Base-by-base conservation (phyloP, 2,888 invertebrate genomes). In the Micropterix aruncella region DNA sequence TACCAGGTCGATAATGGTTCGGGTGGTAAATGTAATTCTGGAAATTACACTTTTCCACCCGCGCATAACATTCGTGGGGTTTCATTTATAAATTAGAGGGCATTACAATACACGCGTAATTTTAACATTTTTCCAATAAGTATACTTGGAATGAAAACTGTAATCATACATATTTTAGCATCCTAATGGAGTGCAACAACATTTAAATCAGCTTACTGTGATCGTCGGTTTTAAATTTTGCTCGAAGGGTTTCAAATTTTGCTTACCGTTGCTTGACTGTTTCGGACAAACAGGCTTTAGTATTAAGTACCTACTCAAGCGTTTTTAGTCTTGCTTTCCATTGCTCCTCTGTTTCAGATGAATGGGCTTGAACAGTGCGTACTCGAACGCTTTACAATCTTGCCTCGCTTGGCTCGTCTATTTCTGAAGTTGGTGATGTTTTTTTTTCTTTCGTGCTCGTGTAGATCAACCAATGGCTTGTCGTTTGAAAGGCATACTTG, bases 401-500 rank as follows among this genome's bases (percentile, higher is more conserved):
- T 27, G n/a, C 36, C 12, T 27, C 36, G 7, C 36, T 7, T 27
- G 7, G 36, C 7, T 27, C 36, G 36, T 27, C 36, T 7, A n/a
- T 27, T 27, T 27, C 7, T 27, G 36, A n/a, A 27, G 36, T n/a
- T 27, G 7, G 36, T 27, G 36, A 27, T 27, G 36, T 27, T 7
- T 27, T 27, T 27, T 27, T 27, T n/a, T 27, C 12, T 27, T 27
- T 27, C 36, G 36, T n/a, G 7, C 12, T 7, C 7, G 36, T 27
- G 36, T 27, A 27, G 36, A 27, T 27, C 36, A 27, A n/a, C 36
- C 36, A 27, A 27, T 27, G n/a, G n/a, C n/a, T n/a, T n/a, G n/a
- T n/a, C n/a, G n/a, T n/a, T n/a, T n/a, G n/a, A n/a, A n/a, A n/a
- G 7, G 36, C 36, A n/a, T n/a, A n/a, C n/a, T n/a, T n/a, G n/a